Base-by-base conservation (phyloP, 2,797 vertebrate species). In the Staurois parvus region DNA sequence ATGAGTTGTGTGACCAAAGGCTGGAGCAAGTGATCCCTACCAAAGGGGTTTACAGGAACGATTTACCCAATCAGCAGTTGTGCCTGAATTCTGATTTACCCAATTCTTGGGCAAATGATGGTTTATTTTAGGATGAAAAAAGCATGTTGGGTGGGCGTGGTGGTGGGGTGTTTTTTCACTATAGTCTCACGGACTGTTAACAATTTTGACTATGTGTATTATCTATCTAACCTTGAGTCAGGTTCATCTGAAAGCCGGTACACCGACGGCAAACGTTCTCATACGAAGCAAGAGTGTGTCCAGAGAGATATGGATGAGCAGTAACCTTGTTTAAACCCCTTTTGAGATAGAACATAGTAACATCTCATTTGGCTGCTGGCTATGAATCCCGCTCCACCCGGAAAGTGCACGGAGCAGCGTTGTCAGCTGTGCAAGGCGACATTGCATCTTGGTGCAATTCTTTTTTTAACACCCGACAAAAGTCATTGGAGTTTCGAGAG, bases 291-390 rank as follows among this genome's bases (percentile, higher is more conserved):
- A 13, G 15, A 56, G 19, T 37, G 21, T n/a, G 42, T 26, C 9
- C 7, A 30, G 62, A 26, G 21, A 69, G 42, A 62, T 17, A 52
- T 34, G 67, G 48, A 40, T 48, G 52, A 26, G 34, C n/a, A 32
- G 8, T 56, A 56, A 48, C 80, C 68, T 32, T 17, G 9, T 29
- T 17, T 68, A 62, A 72, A 72, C 80, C 80, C 17, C 21, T 29
- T 28, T 72, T n/a, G 67, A 45, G 72, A 72, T 77, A 24, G 29
- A 64, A 70, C 73, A 76, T 26, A 74, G 21, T 42, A 67, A 67
- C 29, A 56, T 48, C 17, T 28, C 66, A 26, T 34, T 77, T 67
- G 24, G 34, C 85, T 48, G 52, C 68, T 11, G 11, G 73, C 45
- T 62, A 72, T 12, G 42, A 30, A 64, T 78, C 59, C 66, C 6